Base-by-base conservation (phyloP, 2,113 vertebrate genomes). In the Lasiurus borealis region DNA sequence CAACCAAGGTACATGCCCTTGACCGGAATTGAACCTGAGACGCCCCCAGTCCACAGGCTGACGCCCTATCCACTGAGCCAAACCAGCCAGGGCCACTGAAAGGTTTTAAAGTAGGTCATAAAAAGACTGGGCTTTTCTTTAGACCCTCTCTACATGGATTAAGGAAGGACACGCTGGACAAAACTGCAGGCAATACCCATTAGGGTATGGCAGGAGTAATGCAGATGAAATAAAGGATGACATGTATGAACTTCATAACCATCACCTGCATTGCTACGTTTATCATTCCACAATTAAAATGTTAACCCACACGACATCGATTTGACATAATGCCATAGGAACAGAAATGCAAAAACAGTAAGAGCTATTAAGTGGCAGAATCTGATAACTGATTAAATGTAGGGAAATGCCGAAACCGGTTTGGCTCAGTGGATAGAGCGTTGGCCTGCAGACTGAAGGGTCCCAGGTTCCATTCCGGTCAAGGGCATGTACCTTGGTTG, bases 221-320 rank as follows among this genome's bases (percentile, higher is more conserved):
- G 75, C 50, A 89, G 50, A 62, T 44, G 36, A 66, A 93, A 90
- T 83, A 57, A 48, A 87, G 40, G 68, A 80, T 54, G 69, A 66
- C 48, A 10, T 15, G 7, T 48, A 31, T 46, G 29, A 86, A 76
- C 36, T 21, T 50, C 12, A 68, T 13, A 52, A 14, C 21, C 73
- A 71, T 71, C 13, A 27, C n/a, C 31, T 76, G 27, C 82, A 62
- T 68, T n/a, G 85, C 40, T 62, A 88, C 40, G 23, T 69, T 91
- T 68, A 44, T 73, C 91, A 86, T 76, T 89, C 36, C 44, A 59
- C 16, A 80, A 71, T 88, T 71, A 57, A 91, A 94, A 87, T n/a
- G 27, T 10, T 81, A 52, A 16, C 36, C 57, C 11, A 76, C 76
- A 76, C 68, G 14, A 46, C 36, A 85, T 25, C 75, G 31, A 5